A percentile compares a stretch with the other conserved stretches of the same genome.
Conservation (phyloP, 2,888 invertebrate species). For the Ichneumoninae sp. region DNA sequence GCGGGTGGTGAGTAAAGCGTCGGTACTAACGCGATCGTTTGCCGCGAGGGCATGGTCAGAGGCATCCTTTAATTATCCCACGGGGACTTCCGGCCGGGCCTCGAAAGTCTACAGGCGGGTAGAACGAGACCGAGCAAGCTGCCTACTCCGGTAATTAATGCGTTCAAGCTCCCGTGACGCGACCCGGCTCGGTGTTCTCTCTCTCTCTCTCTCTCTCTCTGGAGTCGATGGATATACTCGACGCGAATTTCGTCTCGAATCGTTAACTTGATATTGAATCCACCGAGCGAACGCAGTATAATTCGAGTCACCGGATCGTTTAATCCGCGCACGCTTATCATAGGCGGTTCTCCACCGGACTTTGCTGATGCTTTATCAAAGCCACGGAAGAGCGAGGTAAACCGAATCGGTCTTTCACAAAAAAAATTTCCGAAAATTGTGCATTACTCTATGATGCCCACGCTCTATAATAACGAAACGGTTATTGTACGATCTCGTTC, state of each 20-base stretch:
- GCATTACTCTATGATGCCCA: not conserved
- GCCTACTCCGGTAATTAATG: slow-evolving; percentile 55
- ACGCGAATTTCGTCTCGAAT: slow-evolving; percentile 59
- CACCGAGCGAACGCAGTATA: slow-evolving; percentile 35
- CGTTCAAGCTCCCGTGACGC: slow-evolving; percentile 59
- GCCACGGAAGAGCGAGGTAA: not conserved
- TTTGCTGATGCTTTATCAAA: not conserved
- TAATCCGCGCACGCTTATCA: slow-evolving; percentile 32
- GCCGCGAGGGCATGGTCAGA: slow-evolving; percentile 20
- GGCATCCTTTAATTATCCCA: slow-evolving; percentile 54
- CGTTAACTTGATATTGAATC: slow-evolving; percentile 57
- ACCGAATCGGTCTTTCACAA: not conserved
- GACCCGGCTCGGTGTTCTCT: not conserved
- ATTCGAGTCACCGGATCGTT: slow-evolving; percentile 44
- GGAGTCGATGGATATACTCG: not conserved
- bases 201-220: not conserved
- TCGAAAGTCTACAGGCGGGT: slow-evolving; percentile 21
- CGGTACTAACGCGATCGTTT: slow-evolving; percentile 28
- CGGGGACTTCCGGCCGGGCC: slow-evolving; percentile 46
- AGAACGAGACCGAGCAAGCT: slow-evolving; percentile 19
- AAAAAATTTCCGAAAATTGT: not conserved
- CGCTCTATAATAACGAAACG: not conserved
- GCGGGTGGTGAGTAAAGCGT: slow-evolving; percentile 6
- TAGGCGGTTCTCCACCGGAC: not conserved
- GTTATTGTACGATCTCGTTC: slow-evolving; percentile 31